phyloP scores from a whole-genome alignment of 1,140 invertebrate genomes.

The Ylistrum balloti region DNA sequence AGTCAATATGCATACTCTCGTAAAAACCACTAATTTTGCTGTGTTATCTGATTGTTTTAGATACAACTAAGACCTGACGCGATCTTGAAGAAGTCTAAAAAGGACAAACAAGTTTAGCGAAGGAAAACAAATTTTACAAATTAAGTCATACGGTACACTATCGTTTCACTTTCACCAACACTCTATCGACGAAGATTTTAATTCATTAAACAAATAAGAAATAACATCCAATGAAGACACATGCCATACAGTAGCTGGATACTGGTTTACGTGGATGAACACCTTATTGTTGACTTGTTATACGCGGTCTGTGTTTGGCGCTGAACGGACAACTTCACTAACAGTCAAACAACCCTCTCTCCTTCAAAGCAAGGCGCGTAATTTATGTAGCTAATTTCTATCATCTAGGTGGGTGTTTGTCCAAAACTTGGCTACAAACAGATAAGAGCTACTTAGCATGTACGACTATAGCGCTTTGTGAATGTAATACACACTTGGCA shows the following conservation, averaged over 20 bases:
- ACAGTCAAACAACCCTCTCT: constrained; percentile 10
- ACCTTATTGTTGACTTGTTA: background rate
- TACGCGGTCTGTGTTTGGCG: background rate
- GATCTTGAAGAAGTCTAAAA: too few relatives aligned
- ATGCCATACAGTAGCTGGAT: background rate
- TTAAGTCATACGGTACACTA: too few relatives aligned
- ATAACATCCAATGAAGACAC: background rate
- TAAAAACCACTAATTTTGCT: too few relatives aligned
- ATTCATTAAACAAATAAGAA: too few relatives aligned
- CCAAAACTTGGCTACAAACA: constrained; percentile 13
- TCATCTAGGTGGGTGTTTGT: constrained; percentile 24
- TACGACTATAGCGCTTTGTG: background rate
- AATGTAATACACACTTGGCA: background rate
- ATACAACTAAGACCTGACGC: too few relatives aligned
- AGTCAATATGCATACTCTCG: too few relatives aligned
- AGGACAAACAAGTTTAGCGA: too few relatives aligned
- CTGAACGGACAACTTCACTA: constrained; percentile 5
- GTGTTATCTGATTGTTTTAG: too few relatives aligned
- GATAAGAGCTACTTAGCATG: constrained; percentile 31
- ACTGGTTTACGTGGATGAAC: constrained; percentile 21
- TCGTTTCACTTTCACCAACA: too few relatives aligned
- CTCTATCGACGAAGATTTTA: too few relatives aligned
- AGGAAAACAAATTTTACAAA: too few relatives aligned
- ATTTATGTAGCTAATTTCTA: constrained; percentile 30
- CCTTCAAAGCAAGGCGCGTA: constrained; percentile 27